Evolutionary conservation across 2,888 invertebrate species (phyloP), one percentile per base, ranked within the genome.

Genomic region (Leucozona laternaria): DNA sequence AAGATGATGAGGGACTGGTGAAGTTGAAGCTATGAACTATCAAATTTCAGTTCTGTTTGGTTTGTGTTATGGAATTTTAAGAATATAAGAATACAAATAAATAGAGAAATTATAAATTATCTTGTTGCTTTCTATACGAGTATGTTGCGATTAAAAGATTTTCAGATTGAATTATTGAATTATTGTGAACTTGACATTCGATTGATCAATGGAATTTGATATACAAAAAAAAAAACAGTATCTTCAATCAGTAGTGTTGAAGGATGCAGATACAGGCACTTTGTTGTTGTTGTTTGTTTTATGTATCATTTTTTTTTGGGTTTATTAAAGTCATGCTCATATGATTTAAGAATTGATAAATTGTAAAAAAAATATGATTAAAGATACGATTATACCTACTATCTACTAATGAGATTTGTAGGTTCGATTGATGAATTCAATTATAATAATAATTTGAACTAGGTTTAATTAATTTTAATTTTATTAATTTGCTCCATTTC

Each of bases 41-140:
- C 73, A 45, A 57, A 55, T 85, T 72, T 85, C 85, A 81, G 85
- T 73, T 77, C 85, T 66, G 55, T 77, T 68, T 80, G 60, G 62
- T 57, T 78, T 73, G 81, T 68, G 58, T 31, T 50, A 8, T 48
- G 77, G 72, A 73, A 81, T 85, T 62, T 81, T 48, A 66, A 34
- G 62, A 77, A 31, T 40, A 31, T n/a, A 66, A 43, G 62, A 77
- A 25, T 48, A 40, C 20, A 55, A 73, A 55, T 34, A 40, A 75
- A 60, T 48, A 17, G 25, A 28, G 22, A n/a, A 45, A 57, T 62
- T 37, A 5, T 50, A 3, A 55, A 40, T 25, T n/a, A 20, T 22
- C 37, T 34, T 50, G 15, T 68, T 1, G 4, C 34, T 64, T 34
- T n/a, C 2, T 1, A n/a, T n/a, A 22, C 1, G 2, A 2, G 15